Conservation (phyloP, 2,113 vertebrate species). For the Cyanistes caeruleus region DNA sequence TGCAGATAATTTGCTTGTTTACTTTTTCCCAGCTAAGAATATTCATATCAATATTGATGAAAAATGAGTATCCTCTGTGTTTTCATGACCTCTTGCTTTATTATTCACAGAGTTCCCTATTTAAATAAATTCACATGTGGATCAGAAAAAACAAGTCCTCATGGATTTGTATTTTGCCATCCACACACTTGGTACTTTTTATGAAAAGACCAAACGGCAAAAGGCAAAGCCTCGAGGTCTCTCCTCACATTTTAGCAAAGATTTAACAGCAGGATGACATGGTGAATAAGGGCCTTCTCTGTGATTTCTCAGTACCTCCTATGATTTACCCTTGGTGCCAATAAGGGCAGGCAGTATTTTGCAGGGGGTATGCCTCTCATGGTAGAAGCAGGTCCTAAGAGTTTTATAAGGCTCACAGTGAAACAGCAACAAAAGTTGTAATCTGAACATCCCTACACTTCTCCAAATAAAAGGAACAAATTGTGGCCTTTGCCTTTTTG, state of each 20-base stretch:
- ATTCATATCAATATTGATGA: not conserved
- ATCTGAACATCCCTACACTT: not conserved
- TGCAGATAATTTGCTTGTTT: not conserved
- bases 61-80: not conserved
- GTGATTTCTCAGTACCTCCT: constrained; percentile 58
- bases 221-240: constrained; percentile 36
- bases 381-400: not conserved
- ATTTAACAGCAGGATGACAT: constrained; percentile 58
- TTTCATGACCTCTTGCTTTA: constrained; percentile 25
- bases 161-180: not conserved
- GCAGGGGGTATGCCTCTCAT: not conserved
- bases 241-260: constrained; percentile 53
- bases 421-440: not conserved
- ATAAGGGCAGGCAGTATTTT: constrained; percentile 55
- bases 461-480: not conserved
- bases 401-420: not conserved
- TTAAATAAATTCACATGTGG: not conserved
- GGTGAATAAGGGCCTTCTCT: constrained; percentile 40
- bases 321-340: constrained; percentile 56
- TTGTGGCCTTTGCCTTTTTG: not conserved
- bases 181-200: constrained; percentile 14
- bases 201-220: constrained; percentile 30
- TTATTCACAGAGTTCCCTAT: not conserved
- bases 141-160: not conserved
- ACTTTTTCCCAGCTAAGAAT: not conserved